Evolutionary conservation across 2,888 invertebrate species (phyloP).

Genomic region (Stramonita haemastoma): DNA sequence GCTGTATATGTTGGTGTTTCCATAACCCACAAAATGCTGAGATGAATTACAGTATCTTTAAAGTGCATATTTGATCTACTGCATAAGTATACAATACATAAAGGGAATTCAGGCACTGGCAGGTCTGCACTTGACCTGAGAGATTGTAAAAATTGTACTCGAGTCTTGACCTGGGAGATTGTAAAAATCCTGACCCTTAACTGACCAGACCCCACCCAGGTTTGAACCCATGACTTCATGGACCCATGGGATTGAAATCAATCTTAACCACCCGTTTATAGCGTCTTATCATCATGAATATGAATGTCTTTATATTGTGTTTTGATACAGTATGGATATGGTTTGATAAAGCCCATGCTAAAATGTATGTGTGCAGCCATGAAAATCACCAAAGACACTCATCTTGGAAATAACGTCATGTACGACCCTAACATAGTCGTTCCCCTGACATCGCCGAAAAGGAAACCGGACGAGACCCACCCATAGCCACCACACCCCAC

Average conservation of each 20-base stretch:
- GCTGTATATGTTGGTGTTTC: neutral
- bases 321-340: too few species aligned
- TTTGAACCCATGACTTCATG: neutral
- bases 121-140: neutral
- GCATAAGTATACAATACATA: too few species aligned
- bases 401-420: slow-evolving; percentile 51
- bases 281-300: too few species aligned
- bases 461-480: neutral
- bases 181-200: neutral
- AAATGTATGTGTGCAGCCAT: slow-evolving; percentile 49
- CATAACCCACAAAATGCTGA: neutral
- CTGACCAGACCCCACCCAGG: too few species aligned
- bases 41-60: neutral
- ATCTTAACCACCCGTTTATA: too few species aligned
- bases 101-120: too few species aligned
- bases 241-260: neutral
- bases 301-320: too few species aligned
- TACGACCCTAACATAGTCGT: slow-evolving; percentile 54
- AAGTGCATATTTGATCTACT: neutral
- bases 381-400: slow-evolving; percentile 57
- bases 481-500: too few species aligned
- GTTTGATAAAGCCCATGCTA: too few species aligned
- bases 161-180: neutral
- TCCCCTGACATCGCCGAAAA: neutral
- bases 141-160: too few species aligned